phyloP scores from a whole-genome alignment of 2,888 invertebrate species.

The Noctuana brunneofusca region DNA sequence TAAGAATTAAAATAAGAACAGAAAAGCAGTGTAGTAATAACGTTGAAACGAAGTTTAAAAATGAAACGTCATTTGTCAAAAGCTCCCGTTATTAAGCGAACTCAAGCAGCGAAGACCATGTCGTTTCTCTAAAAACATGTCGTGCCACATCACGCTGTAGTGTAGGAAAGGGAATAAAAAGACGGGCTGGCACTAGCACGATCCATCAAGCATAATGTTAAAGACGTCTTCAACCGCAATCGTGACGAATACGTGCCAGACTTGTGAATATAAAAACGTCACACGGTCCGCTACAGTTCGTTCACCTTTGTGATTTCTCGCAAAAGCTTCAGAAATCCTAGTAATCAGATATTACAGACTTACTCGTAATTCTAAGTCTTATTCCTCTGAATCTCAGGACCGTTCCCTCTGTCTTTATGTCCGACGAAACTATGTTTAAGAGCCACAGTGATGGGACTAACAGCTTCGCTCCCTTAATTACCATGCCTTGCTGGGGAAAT shows the following conservation, averaged over 20 bases:
- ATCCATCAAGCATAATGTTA: constrained; percentile 35
- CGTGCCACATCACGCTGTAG: constrained; percentile 17
- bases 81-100: constrained; percentile 30
- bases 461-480: constrained; percentile 66
- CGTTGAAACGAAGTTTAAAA: constrained; percentile 15
- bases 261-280: constrained; percentile 39
- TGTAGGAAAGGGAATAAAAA: constrained; percentile 32
- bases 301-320: constrained; percentile 40
- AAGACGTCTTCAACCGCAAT: constrained; percentile 37
- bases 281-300: constrained; percentile 35
- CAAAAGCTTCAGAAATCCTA: constrained; percentile 34
- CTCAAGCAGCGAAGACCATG: constrained; percentile 28
- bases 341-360: constrained; percentile 37
- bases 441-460: constrained; percentile 55
- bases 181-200: constrained; percentile 27
- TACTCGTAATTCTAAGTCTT: constrained; percentile 33
- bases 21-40: not conserved
- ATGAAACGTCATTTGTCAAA: constrained; percentile 30
- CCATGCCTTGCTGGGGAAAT: constrained; percentile 60
- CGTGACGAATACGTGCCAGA: constrained; percentile 42
- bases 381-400: constrained; percentile 42
- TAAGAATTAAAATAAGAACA: not conserved
- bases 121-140: constrained; percentile 25
- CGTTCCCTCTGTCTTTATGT: constrained; percentile 55
- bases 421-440: constrained; percentile 54